Percentiles rank a stretch among this genome's conserved stretches.
These are phyloP conservation scores for Nomada goodeniana DNA, from an alignment of 2,888 invertebrate genomes.

Conservation along the genomic window DNA sequence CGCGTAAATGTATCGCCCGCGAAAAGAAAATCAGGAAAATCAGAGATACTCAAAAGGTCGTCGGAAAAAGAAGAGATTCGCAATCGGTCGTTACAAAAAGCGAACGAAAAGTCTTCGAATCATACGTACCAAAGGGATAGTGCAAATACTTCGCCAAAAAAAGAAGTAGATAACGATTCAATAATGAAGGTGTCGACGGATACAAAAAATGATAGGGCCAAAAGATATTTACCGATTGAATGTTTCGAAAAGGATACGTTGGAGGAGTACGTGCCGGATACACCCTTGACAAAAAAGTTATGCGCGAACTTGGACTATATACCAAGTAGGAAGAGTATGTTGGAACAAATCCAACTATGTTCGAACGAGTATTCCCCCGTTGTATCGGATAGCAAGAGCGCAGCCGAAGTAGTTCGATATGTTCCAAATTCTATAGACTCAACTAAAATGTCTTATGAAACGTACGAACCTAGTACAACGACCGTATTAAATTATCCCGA, in stretches of 20 bases:
- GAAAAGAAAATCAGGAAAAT: constrained; percentile 51
- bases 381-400: constrained; percentile 20
- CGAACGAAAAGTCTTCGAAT: not conserved
- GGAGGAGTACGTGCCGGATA: constrained; percentile 76
- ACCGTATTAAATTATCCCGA: constrained; percentile 45
- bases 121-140: constrained; percentile 4
- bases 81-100: constrained; percentile 10
- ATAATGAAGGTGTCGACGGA: constrained; percentile 1
- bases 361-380: constrained; percentile 75
- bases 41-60: not conserved
- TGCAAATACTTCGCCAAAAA: constrained; percentile 14
- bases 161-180: constrained; percentile 13
- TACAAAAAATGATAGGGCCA: constrained; percentile 38
- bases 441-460: constrained; percentile 62
- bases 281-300: constrained; percentile 58
- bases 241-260: constrained; percentile 43
- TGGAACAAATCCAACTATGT: constrained; percentile 66
- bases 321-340: constrained; percentile 75
- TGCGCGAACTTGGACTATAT: constrained; percentile 71
- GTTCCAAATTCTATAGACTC: constrained; percentile 75
- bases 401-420: constrained; percentile 58
- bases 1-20: constrained; percentile 74
- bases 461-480: constrained; percentile 72
- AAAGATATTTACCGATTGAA: constrained; percentile 44
- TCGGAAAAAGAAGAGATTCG: constrained; percentile 20